Percentiles rank a stretch among this genome's conserved stretches.
These are phyloP conservation scores for Synodontis membranacea DNA, from an alignment of 2,113 vertebrate genomes.

Conservation along the genomic window DNA sequence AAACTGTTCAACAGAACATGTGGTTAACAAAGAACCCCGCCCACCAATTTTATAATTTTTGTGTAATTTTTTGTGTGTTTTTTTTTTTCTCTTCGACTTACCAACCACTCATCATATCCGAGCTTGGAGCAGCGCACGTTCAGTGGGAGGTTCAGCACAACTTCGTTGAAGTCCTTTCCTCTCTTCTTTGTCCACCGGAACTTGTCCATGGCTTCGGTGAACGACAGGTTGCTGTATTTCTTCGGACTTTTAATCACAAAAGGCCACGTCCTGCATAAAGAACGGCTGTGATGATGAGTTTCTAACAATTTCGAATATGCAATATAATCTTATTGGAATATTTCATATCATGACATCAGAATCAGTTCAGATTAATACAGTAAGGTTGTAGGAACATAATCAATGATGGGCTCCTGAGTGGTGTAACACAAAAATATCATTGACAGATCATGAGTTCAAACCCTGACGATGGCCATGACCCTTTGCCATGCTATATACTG, in stretches of 20 bases:
- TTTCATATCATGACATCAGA: no score
- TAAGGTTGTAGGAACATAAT: not conserved
- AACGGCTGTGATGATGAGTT: not conserved
- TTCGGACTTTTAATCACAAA: conserved; percentile 89
- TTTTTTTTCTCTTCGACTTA: conserved; percentile 64
- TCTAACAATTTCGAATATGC: not conserved
- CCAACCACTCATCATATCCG: conserved; percentile 82
- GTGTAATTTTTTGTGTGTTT: not conserved
- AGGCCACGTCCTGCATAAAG: conserved; percentile 73
- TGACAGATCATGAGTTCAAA: not conserved
- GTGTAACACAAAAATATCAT: not conserved
- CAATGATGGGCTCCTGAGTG: not conserved
- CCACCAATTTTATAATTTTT: not conserved
- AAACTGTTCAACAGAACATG: not conserved
- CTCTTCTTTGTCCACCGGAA: conserved; percentile 82
- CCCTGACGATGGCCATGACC: not conserved
- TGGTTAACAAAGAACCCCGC: not conserved
- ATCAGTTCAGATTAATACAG: not conserved
- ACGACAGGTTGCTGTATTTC: conserved; percentile 84
- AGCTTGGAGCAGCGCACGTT: conserved; percentile 84
- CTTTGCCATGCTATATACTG: not conserved
- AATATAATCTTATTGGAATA: not conserved
- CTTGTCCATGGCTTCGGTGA: conserved; percentile 87
- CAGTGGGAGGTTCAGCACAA: conserved; percentile 78
- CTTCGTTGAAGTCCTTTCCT: conserved; percentile 80